Percentiles rank a stretch among this genome's conserved stretches.
Conservation (phyloP, 2,888 invertebrate genomes). For the Bruchidius siliquastri region DNA sequence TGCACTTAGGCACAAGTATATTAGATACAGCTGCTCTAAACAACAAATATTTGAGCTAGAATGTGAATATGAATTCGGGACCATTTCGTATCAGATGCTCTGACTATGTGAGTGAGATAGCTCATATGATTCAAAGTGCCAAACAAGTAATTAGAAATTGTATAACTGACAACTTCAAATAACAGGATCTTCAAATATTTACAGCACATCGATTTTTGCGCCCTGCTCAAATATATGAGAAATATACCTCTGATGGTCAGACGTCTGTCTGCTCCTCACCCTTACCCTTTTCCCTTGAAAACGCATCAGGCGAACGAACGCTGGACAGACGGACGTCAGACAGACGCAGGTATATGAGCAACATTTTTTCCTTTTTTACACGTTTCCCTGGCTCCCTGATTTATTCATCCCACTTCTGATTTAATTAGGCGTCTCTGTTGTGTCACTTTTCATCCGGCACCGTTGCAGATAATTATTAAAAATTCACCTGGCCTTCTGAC, state of each 20-base stretch:
- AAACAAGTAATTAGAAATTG: too few relatives aligned
- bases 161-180: too few relatives aligned
- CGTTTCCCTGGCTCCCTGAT: slow-evolving; percentile 9
- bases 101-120: too few relatives aligned
- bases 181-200: too few relatives aligned
- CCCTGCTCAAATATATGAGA: neutral
- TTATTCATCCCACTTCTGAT: slow-evolving; percentile 20
- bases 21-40: too few relatives aligned
- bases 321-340: neutral
- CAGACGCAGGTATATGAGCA: neutral
- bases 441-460: slow-evolving; percentile 11
- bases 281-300: neutral
- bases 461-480: slow-evolving; percentile 9
- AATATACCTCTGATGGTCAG: neutral
- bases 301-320: neutral
- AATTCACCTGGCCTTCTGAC: slow-evolving; percentile 7
- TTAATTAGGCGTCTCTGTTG: slow-evolving; percentile 17
- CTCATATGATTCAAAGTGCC: too few relatives aligned
- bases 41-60: too few relatives aligned
- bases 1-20: too few relatives aligned
- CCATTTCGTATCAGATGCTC: too few relatives aligned
- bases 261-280: neutral
- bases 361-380: neutral
- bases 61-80: too few relatives aligned
- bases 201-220: neutral